These are phyloP conservation scores for Macroramphosus scolopax DNA, from an alignment of 2,797 vertebrate genomes.

Conservation along the genomic window DNA sequence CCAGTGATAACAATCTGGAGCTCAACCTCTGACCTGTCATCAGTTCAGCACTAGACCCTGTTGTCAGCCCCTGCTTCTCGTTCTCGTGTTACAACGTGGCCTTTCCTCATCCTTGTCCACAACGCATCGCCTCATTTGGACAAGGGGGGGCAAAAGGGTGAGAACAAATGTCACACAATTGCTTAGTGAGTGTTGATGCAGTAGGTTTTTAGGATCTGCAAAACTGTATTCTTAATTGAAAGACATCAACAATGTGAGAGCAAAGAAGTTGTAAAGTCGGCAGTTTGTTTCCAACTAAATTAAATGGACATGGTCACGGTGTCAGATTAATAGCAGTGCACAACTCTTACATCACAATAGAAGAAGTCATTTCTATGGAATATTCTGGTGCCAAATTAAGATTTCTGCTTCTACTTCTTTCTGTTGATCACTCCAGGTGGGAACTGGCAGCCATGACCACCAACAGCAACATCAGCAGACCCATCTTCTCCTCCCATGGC, in stretches of 20 bases:
- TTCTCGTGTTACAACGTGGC: conserved; percentile 61
- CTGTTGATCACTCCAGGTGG: conserved; percentile 80
- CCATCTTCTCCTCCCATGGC: conserved; percentile 95
- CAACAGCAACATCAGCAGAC: conserved; percentile 98
- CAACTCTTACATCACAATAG: too few species aligned
- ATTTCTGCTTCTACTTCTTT: conserved; percentile 16
- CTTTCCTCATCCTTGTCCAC: conserved; percentile 34
- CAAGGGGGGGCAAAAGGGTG: conserved; percentile 4
- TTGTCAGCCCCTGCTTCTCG: conserved; percentile 67
- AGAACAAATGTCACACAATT: conserved; percentile 14
- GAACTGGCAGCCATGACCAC: conserved; percentile 98
- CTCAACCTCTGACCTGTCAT: conserved; percentile 81
- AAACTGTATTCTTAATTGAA: too few species aligned
- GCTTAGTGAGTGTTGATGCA: conserved; percentile 11
- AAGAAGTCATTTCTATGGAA: not conserved
- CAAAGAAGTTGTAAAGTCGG: too few species aligned
- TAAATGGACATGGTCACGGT: too few species aligned
- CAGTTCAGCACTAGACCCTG: conserved; percentile 71
- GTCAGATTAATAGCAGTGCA: too few species aligned
- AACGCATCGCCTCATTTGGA: too few species aligned
- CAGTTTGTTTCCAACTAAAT: too few species aligned
- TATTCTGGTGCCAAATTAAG: too few species aligned
- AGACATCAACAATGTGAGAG: too few species aligned
- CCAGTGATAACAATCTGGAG: conserved; percentile 82
- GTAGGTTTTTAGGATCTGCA: conserved; percentile 1